Evolutionary conservation across 2,113 vertebrate species (phyloP), one percentile per base, ranked within the genome.

Genomic region (Cyphomyrus plagiostoma): DNA sequence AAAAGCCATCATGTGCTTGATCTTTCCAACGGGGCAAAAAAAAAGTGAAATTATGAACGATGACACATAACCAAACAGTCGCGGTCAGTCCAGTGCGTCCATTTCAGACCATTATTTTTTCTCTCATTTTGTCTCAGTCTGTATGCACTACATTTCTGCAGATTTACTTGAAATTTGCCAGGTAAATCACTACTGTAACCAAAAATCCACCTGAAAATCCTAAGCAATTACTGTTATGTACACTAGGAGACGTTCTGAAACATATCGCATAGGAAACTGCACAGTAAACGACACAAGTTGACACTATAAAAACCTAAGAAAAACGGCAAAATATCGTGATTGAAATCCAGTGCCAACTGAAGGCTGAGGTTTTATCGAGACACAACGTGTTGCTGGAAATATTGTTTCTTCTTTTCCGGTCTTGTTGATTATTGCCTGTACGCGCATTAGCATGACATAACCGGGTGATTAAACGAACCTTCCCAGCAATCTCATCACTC

Each of bases 1-100:
- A 95, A 99, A 99, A 96, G 98, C 98, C 98, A 99, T 99, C 98
- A 99, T 99, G 92, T 99, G 98, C 91, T 99, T 99, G 94, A 99
- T 99, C 98, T 99, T 89, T 10, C 90, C 92, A 90, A 39, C 10
- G 3, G 39, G 89, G 90, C 7, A 88, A 58, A 86, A 86, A 86
- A 66, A 21, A 5, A 48, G 45, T 17, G 21, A 35, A 35, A 19
- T 66, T 3, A 1, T 62, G 39, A 13, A 45, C 62, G 10, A 74
- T 15, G 62, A 11, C 4, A n/a, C 30, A 88, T 10, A 48, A 62
- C 30, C 52, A 52, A 52, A 52, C 15, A 53, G 52, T 19, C 70
- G 26, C 56, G 7, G 56, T n/a, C 56, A 49, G 45, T 46, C 8
- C 45, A 23, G 82, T 10, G 66, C 66, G 3, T 70, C 66, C 66